A percentile compares a stretch with the other conserved stretches of the same genome.
phyloP scores from a whole-genome alignment of 1,140 invertebrate species.

The Drosophila tropicalis region DNA sequence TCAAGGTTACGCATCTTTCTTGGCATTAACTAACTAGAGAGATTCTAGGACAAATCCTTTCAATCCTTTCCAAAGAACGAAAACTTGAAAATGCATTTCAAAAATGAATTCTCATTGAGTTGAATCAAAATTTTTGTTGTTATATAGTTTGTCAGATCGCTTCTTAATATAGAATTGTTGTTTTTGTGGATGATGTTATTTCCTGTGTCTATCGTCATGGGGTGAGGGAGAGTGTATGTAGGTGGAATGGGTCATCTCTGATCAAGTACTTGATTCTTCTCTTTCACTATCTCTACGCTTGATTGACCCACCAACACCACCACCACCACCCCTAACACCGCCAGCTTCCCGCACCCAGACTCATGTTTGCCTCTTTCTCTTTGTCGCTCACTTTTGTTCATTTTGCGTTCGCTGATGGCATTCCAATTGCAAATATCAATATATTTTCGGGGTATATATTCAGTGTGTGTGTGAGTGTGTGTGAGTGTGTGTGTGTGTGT shows the following conservation, averaged over 20 bases:
- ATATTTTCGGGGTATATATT: no score
- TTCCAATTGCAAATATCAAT: slow-evolving; percentile 14
- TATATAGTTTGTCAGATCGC: background rate
- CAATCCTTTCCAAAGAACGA: no score
- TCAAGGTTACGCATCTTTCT: background rate
- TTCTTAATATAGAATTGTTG: slow-evolving; percentile 3
- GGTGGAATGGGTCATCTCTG: background rate
- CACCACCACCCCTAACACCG: no score
- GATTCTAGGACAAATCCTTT: no score
- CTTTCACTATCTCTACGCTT: background rate
- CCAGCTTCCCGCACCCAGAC: no score
- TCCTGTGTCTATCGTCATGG: slow-evolving; percentile 5
- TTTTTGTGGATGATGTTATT: background rate
- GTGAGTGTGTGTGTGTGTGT: background rate
- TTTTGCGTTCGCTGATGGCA: background rate
- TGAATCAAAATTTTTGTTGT: no score
- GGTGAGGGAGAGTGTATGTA: background rate
- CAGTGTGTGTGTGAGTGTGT: background rate
- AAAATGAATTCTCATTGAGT: background rate
- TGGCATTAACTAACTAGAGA: no score
- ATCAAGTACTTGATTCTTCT: background rate
- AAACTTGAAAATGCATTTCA: background rate
- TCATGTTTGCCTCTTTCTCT: background rate
- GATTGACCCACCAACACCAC: background rate
- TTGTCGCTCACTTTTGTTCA: background rate